These are phyloP conservation scores for Phylloscopus collybita DNA, from an alignment of 2,797 vertebrate genomes.

Conservation along the genomic window DNA sequence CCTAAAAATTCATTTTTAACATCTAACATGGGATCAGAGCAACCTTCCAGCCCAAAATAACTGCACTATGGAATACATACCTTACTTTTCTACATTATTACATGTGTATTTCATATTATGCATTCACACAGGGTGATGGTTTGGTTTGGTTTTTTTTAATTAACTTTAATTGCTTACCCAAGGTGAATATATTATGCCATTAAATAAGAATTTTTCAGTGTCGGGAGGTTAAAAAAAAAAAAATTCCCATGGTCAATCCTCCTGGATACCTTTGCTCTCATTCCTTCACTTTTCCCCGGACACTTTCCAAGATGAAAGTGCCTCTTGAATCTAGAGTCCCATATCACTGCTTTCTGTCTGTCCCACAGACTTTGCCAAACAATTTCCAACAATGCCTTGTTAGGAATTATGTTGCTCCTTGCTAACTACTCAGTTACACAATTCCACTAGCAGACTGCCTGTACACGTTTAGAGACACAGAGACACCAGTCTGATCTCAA, in stretches of 20 bases:
- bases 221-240: neutral
- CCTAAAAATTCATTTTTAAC: neutral
- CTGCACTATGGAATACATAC: neutral
- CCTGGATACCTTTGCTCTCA: neutral
- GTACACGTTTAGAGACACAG: neutral
- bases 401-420: neutral
- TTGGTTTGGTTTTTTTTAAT: neutral
- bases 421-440: neutral
- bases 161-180: neutral
- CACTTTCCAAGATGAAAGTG: neutral
- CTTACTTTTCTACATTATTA: neutral
- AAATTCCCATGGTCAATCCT: neutral
- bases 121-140: neutral
- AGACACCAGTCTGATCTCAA: neutral
- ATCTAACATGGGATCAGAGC: neutral
- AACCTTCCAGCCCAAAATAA: neutral
- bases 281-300: neutral
- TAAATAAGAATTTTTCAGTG: neutral
- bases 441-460: neutral
- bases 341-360: neutral
- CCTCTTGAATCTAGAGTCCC: neutral
- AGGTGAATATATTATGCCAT: neutral
- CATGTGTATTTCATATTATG: accelerated
- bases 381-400: neutral
- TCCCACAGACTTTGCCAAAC: neutral